Base-by-base conservation (phyloP, 30 jellyfish, hydroid and myxozoan species). In the Morbakka virulenta region DNA sequence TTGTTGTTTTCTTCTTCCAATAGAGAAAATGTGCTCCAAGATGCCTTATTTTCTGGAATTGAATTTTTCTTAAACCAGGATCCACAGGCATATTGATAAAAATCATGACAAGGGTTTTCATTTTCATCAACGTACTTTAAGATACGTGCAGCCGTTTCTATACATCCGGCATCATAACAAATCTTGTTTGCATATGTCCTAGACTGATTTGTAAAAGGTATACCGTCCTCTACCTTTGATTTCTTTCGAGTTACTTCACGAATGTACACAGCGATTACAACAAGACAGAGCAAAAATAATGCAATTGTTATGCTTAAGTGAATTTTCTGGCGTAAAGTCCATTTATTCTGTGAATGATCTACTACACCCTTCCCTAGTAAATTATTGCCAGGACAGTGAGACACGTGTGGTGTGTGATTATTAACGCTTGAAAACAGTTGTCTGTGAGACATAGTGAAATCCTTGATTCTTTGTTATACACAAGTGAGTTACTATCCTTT, bases 11-110 rank as follows among this genome's bases (percentile, higher is more conserved):
- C 77, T n/a, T 73, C 95, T 12, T 9, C 66, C 23, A 83, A 35
- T 23, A 49, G 72, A 0, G 72, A 41, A 26, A 83, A 83, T 34
- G 73, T 64, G 61, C 75, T 88, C 80, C 80, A 69, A 23, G 49
- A 20, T n/a, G 72, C 23, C 30, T 83, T 65, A 72, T 74, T 52
- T 35, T 50, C 85, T 11, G 95, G 89, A 26, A 83, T 83, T 34
- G 32, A 34, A 2, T 64, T 26, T 20, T 32, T 34, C 9, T 73
- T 74, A 79, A 25, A 23, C 95, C 95, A 83, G 28, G 88, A 87
- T 0, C 89, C 83, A 70, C 95, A 83, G n/a, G 95, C 95, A 74
- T 73, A 64, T 14, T 64, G 52, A 62, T 83, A 83, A 66, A 83
- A 83, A 74, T 74, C 67, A 47, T 52, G 78, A 67, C 95, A 83